These are phyloP conservation scores for Meteorus sp. DNA, from an alignment of 1,140 invertebrate species.

Conservation along the genomic window DNA sequence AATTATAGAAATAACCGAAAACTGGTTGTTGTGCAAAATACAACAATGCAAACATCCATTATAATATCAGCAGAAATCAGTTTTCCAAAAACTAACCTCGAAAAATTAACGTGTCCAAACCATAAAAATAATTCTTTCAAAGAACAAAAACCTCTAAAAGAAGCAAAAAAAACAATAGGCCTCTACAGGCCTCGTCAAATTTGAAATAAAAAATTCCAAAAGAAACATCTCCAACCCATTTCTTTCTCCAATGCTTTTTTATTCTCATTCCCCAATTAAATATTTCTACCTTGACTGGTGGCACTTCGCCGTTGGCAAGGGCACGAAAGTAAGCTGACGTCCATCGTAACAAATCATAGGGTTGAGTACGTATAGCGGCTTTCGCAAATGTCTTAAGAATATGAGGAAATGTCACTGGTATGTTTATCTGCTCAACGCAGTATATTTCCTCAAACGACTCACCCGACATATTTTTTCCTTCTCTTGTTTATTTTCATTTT, in stretches of 20 bases:
- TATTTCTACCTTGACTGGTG: conserved; percentile 68
- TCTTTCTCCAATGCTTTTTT: background rate
- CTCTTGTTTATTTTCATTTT: background rate
- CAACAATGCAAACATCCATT: too few species aligned
- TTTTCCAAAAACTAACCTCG: too few species aligned
- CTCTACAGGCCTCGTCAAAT: too few species aligned
- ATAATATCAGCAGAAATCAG: too few species aligned
- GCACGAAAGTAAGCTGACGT: conserved; percentile 79
- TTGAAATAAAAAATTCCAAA: background rate
- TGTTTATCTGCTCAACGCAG: conserved; percentile 65
- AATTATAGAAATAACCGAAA: too few species aligned
- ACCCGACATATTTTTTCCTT: conserved; percentile 1
- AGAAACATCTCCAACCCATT: background rate
- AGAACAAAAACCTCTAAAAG: too few species aligned
- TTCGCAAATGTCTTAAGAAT: conserved; percentile 86
- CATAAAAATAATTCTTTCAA: too few species aligned
- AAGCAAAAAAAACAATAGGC: too few species aligned
- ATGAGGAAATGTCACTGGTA: conserved; percentile 80
- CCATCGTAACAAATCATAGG: conserved; percentile 81
- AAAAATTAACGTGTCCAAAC: too few species aligned
- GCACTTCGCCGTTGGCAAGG: conserved; percentile 63
- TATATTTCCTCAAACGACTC: conserved; percentile 50
- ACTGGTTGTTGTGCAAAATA: too few species aligned
- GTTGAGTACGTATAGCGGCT: conserved; percentile 86
- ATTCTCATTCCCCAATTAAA: background rate